Percentiles rank a stretch among this genome's conserved stretches.
Conservation (phyloP, 2,113 vertebrate species). For the Entomyzon cyanotis region DNA sequence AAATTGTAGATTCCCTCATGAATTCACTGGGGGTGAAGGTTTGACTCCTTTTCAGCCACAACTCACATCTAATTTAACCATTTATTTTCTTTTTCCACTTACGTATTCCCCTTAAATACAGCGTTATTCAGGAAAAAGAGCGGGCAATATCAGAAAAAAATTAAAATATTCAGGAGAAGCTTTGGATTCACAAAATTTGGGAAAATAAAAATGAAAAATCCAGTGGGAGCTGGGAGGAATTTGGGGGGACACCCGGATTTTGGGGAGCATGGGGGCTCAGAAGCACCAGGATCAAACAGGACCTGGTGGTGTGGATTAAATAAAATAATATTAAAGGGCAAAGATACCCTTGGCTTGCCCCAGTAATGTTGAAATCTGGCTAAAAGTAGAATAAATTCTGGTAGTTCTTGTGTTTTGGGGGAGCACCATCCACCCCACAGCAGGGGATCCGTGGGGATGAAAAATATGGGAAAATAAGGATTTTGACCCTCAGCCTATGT, state of each 20-base stretch:
- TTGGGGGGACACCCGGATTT: background rate
- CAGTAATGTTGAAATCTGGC: background rate
- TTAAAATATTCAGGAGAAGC: constrained; percentile 14
- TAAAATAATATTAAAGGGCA: background rate
- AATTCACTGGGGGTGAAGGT: accelerated
- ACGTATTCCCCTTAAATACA: constrained; percentile 75
- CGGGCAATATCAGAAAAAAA: constrained; percentile 9
- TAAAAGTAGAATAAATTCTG: background rate
- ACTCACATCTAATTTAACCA: background rate
- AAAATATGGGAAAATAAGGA: background rate
- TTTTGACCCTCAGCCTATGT: background rate
- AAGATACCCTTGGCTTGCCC: background rate
- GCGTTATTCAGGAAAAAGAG: constrained; percentile 62
- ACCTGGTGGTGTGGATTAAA: background rate
- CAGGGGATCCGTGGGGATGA: background rate
- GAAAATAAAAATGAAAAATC: background rate
- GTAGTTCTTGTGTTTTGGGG: background rate
- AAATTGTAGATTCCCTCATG: background rate
- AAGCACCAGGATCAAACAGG: background rate
- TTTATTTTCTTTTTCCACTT: constrained; percentile 76
- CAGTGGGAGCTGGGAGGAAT: background rate
- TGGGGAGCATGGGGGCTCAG: background rate
- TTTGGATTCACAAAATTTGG: constrained; percentile 67
- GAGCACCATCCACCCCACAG: accelerated
- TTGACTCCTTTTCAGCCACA: background rate